These are phyloP conservation scores for Sarcophaga carnaria DNA, from an alignment of 2,888 invertebrate species.

Conservation along the genomic window DNA sequence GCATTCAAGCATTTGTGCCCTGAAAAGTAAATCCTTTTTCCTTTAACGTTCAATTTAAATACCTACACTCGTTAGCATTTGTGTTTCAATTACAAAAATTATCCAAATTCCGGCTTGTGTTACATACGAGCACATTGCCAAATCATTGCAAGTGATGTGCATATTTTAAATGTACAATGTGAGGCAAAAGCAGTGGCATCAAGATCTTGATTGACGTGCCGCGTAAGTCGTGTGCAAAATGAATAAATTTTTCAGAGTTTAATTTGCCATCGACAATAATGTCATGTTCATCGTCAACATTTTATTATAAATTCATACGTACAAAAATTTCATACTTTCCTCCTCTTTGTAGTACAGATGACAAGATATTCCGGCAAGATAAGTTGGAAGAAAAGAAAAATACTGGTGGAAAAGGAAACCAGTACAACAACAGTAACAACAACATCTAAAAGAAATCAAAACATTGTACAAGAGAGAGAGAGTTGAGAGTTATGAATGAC, in stretches of 20 bases:
- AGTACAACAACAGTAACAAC: constrained; percentile 12
- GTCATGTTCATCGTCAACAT: constrained; percentile 60
- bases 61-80: too few species aligned
- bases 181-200: background rate
- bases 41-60: background rate
- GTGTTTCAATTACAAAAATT: background rate
- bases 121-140: background rate
- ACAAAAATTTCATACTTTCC: background rate
- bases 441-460: constrained; percentile 29
- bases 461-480: constrained; percentile 10
- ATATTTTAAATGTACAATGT: background rate
- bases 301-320: constrained; percentile 44
- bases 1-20: too few species aligned
- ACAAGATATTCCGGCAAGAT: constrained; percentile 10
- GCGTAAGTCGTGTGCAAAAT: constrained; percentile 49
- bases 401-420: constrained; percentile 17
- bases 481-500: constrained; percentile 57
- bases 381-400: constrained; percentile 1
- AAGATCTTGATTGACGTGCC: constrained; percentile 40
- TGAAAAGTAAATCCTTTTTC: too few species aligned
- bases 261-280: constrained; percentile 34
- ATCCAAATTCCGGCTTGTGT: background rate
- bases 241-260: constrained; percentile 39
- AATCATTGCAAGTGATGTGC: background rate
- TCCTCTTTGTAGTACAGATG: background rate